Evolutionary conservation across 1,140 invertebrate species (phyloP).

Genomic region (Agraylea sexmaculata): DNA sequence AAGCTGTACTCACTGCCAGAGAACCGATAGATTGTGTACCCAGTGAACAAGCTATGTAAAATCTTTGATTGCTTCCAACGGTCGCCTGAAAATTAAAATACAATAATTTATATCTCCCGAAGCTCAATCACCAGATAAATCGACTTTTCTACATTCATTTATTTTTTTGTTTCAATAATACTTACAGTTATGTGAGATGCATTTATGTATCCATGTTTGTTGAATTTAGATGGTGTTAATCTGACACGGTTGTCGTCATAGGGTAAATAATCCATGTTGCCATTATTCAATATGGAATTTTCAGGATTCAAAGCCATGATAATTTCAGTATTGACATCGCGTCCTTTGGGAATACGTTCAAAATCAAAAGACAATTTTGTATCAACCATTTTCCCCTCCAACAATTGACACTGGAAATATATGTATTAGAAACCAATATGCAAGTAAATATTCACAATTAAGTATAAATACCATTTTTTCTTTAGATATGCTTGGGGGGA

Average conservation of each 20-base stretch:
- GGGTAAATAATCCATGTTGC: conserved; percentile 63
- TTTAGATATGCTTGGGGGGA: conserved; percentile 60
- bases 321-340: conserved; percentile 48
- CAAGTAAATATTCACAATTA: background rate
- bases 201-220: conserved; percentile 80
- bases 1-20: conserved; percentile 66
- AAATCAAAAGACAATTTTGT: conserved; percentile 77
- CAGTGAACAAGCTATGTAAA: conserved; percentile 51
- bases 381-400: conserved; percentile 70
- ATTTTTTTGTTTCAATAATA: conserved; percentile 6
- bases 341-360: conserved; percentile 72
- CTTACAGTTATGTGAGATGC: conserved; percentile 66
- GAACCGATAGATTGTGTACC: conserved; percentile 42
- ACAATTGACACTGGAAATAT: conserved; percentile 55
- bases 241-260: conserved; percentile 80
- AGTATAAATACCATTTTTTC: conserved; percentile 51
- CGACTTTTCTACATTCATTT: background rate
- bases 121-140: background rate
- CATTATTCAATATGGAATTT: conserved; percentile 44
- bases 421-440: background rate
- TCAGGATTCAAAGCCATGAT: conserved; percentile 53
- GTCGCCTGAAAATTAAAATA: conserved; percentile 42
- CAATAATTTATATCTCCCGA: background rate
- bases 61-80: conserved; percentile 60
- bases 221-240: conserved; percentile 62